Evolutionary conservation across 2,797 vertebrate species (phyloP), one percentile per base, ranked within the genome.

Genomic region (Schizothorax lantsangensis): DNA sequence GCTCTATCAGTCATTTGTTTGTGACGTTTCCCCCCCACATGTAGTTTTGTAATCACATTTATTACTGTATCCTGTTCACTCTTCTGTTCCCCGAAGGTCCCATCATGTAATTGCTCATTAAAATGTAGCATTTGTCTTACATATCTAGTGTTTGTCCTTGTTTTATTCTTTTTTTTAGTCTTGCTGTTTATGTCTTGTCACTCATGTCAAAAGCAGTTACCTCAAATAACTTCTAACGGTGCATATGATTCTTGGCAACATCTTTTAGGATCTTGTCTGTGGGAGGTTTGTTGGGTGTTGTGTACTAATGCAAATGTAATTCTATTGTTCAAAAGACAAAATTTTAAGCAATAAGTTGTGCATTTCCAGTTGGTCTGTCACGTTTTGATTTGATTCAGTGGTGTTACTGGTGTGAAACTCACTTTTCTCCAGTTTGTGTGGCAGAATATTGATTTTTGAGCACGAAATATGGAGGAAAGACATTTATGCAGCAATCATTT

Each of bases 51-150:
- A 79, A 49, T 33, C 43, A 82, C n/a, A 69, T 85, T 75, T 62
- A 7, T 82, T 52, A 66, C n/a, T 59, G 68, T 84, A 73, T 69
- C n/a, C 23, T 59, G 3, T 73, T 79, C 71, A 72, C 57, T 82
- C 45, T 11, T n/a, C 38, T 69, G 49, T 36, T 66, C 19, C 15
- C 33, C 38, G 8, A 71, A 71, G 10, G 36, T 47, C 69, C 10
- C 62, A 62, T 88, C 75, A 80, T 75, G 15, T 85, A 88, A 68
- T 78, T 85, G 64, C 69, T 83, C 81, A 88, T 86, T 90, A 88
- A 90, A 90, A 79, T 86, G 79, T 86, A 72, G 83, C 78, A 71
- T 86, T 71, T 90, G 84, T 84, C 54, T 80, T 79, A n/a, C n/a
- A 23, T 79, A 88, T 52, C 66, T 86, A 15, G 14, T 5, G 38